Evolutionary conservation across 2,797 vertebrate genomes (phyloP).

Genomic region (Chrysocyon brachyurus): DNA sequence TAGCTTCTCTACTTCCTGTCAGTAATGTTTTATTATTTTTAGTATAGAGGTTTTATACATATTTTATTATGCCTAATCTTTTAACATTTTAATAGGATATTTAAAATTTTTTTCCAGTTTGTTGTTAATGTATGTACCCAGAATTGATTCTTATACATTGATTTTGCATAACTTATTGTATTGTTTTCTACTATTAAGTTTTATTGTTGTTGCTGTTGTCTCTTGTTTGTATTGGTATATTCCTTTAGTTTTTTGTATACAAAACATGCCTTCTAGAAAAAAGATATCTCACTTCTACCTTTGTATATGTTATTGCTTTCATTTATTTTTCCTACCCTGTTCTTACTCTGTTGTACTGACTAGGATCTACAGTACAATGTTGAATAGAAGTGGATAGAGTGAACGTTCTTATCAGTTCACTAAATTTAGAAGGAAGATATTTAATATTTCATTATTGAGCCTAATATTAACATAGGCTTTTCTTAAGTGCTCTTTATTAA

Average conservation of each 20-base stretch:
- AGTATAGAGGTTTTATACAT: not conserved
- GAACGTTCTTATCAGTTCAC: not conserved
- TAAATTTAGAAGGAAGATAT: not conserved
- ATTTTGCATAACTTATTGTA: constrained; percentile 18
- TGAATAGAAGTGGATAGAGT: not conserved
- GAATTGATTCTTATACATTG: not conserved
- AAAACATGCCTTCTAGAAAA: not conserved
- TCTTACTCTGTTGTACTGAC: not conserved
- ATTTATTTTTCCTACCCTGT: not conserved
- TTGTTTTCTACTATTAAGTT: not conserved
- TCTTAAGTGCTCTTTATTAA: not conserved
- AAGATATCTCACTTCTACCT: not conserved
- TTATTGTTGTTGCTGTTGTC: constrained; percentile 6
- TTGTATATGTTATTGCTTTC: not conserved
- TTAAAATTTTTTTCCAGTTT: not conserved
- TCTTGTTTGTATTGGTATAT: not conserved
- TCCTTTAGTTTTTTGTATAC: not conserved
- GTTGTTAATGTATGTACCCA: not conserved
- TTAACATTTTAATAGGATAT: constrained; percentile 3
- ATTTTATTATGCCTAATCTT: not conserved
- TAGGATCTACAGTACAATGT: not conserved
- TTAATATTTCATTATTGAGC: not conserved
- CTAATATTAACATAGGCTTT: not conserved
- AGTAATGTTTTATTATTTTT: not conserved
- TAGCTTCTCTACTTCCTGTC: not conserved